Evolutionary conservation across 2,113 vertebrate species (phyloP), one percentile per base, ranked within the genome.

Genomic region (Artemisiospiza belli): DNA sequence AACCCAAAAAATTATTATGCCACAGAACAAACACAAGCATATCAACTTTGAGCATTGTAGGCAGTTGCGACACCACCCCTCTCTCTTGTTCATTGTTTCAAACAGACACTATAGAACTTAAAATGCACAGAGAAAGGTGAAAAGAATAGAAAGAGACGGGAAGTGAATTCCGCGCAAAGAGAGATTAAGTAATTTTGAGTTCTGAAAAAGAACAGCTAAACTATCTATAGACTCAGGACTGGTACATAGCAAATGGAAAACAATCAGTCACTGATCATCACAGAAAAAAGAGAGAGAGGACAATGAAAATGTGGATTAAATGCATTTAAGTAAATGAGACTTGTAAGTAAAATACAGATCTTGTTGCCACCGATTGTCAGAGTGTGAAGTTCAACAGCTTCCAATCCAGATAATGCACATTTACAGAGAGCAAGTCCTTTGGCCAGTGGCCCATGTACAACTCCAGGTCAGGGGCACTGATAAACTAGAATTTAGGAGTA

Each of bases 201-300:
- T 89, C 63, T 90, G 51, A 70, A 63, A 86, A 77, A 90, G 27
- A 31, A 92, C 79, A 86, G 58, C 63, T 86, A 88, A 94, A n/a
- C 13, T 62, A 83, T 17, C 46, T 73, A 24, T 37, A 87, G 73
- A 73, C 83, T 90, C 41, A 88, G 23, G 43, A 54, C 22, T 33
- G 7, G 31, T 49, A 83, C 23, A 72, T 18, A 66, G 37, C 1
- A 1, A 90, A 86, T 35, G 25, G 44, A 87, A 58, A 89, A 61
- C 39, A 25, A 52, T 39, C 39, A 69, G 37, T 15, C 75, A 51
- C 46, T 21, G 21, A 66, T 47, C 11, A 6, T 46, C 30, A 64
- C 9, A 76, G 46, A 37, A 58, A 64, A 83, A 41, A 47, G 28
- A 61, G 16, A 63, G 4, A 24, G 31, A 28, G 46, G 37, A 11